A percentile compares a stretch with the other conserved stretches of the same genome.
These are phyloP conservation scores for Andricus curvator DNA, from an alignment of 2,888 invertebrate genomes.

Conservation along the genomic window DNA sequence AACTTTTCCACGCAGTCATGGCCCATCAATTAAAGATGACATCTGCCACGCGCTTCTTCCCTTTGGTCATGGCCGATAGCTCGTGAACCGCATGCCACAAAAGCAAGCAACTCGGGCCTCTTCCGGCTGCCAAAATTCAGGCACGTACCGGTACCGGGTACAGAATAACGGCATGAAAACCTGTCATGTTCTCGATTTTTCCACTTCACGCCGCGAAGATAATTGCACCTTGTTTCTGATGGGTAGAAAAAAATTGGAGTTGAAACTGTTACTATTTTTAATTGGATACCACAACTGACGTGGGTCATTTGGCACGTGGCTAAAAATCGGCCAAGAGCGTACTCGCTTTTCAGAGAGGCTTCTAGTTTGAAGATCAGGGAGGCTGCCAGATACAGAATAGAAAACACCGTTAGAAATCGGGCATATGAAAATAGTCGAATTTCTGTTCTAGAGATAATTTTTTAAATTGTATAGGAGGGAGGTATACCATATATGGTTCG, in stretches of 20 bases:
- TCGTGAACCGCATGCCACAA: constrained; percentile 57
- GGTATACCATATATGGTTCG: too few relatives aligned
- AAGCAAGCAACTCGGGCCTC: constrained; percentile 30
- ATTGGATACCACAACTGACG: constrained; percentile 67
- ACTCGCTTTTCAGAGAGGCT: neutral
- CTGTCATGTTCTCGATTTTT: constrained; percentile 20
- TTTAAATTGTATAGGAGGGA: too few relatives aligned
- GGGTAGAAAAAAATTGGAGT: constrained; percentile 44
- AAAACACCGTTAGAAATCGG: too few relatives aligned
- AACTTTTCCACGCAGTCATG: constrained; percentile 53
- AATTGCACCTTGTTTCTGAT: constrained; percentile 54
- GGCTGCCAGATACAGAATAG: too few relatives aligned
- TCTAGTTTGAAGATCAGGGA: neutral
- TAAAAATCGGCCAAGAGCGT: neutral
- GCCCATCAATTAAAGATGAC: constrained; percentile 59
- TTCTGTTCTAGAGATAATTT: too few relatives aligned
- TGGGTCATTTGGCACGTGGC: constrained; percentile 63
- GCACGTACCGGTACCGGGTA: neutral
- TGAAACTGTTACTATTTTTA: constrained; percentile 63
- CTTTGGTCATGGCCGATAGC: constrained; percentile 58
- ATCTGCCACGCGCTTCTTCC: constrained; percentile 62
- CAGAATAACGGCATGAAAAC: constrained; percentile 25
- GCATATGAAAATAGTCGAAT: too few relatives aligned
- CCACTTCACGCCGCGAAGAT: constrained; percentile 57
- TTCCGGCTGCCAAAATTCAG: constrained; percentile 43